Evolutionary conservation across 2,888 invertebrate genomes (phyloP), one percentile per base, ranked within the genome.

Genomic region (Caenorhabditis sp.): DNA sequence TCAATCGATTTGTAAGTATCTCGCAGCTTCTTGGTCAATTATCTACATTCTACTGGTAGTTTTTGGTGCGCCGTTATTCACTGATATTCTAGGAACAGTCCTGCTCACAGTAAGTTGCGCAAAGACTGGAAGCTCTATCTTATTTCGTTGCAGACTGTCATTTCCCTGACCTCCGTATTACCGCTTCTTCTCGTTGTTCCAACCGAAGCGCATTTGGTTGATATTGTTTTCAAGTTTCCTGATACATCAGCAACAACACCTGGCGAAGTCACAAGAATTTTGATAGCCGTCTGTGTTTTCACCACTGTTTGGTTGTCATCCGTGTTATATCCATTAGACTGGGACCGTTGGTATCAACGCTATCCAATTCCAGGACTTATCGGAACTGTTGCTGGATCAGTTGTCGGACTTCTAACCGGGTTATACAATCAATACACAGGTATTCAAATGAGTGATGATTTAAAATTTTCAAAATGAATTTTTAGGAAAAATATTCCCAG

Each of bases 341-440:
- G 95, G 95, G 93, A 94, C 88, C 91, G 92, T 58, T 93, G 93
- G 0, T 95, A 94, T 94, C 95, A 95, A 90, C 69, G 81, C 12
- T 82, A 81, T 57, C 81, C 82, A 8, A 63, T 76, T 24, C 82
- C 82, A 17, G 74, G 72, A 21, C 55, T 81, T 8, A 43, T 72
- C 23, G 82, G 81, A 4, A 55, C 64, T 31, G 49, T 69, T n/a
- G 62, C 17, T 23, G 73, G 74, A 23, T 63, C 69, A 50, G 2
- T 61, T 50, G 21, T 64, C 21, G 79, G 79, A n/a, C 26, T 67
- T 19, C 23, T 73, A 6, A n/a, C 64, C 43, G 74, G 74, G 1
- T 12, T 36, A 6, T 3, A 59, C 23, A 26, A 37, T 12, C 26
- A 27, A 4, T 62, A 27, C 21, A 21, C 62, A 21, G 49, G 60